Base-by-base conservation (phyloP, 2,888 invertebrate genomes). In the Ichneumon xanthorius region DNA sequence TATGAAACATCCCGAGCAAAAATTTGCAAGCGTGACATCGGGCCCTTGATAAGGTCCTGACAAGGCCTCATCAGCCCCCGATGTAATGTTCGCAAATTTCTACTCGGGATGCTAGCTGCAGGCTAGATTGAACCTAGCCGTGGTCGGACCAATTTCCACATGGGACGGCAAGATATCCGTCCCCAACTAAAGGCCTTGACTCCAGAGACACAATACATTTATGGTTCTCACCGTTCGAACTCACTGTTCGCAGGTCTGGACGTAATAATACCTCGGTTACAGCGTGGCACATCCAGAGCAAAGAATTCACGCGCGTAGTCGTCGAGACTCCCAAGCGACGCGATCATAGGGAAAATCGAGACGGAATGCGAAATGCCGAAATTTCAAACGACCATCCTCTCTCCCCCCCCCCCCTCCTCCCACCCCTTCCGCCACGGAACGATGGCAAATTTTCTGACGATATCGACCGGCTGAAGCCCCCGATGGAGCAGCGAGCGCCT, bases 381-480 rank as follows among this genome's bases (percentile, higher is more conserved):
- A 45, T 45, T 45, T 45, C 45, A 45, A 14, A 45, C 78, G 45
- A 40, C 72, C 61, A n/a, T n/a, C n/a, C n/a, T n/a, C n/a, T n/a
- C n/a, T 26, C 50, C 80, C 77, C 85, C 68, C 85, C 87, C 88
- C 83, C 86, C 84, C 89, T 83, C 30, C 84, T 71, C 85, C 87
- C 88, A 83, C 86, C 84, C 89, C 84, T 89, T 89, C 88, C 89
- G 87, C 88, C 88, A 85, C 85, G 90, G 89, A 90, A 90, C 89
- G 89, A 90, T 90, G 89, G 88, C 88, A 89, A 85, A 90, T 90
- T 90, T 90, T 90, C 89, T 89, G 90, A 90, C 89, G 88, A 89
- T 90, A 90, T 90, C 89, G 84, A 87, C 87, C 86, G 84, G 85
- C 80, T 58, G 61, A 65, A 48, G 26, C 45, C 58, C 40, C 55